Conservation (phyloP, 2,888 invertebrate species). For the Euzetes globulus region DNA sequence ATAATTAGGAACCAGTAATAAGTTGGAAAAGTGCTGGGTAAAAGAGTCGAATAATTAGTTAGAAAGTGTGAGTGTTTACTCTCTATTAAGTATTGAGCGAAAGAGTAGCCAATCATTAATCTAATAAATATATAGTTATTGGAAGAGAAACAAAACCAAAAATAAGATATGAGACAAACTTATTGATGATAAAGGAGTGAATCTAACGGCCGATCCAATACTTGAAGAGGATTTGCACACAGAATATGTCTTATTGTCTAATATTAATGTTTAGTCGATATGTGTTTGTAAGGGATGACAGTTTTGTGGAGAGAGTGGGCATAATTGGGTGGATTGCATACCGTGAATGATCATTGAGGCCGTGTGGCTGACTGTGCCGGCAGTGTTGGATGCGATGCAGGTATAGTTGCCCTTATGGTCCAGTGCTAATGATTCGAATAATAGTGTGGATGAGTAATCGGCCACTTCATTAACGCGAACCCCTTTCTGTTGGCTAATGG, state of each 20-base stretch:
- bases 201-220: not conserved
- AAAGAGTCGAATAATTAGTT: not conserved
- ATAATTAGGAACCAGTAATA: too few relatives aligned
- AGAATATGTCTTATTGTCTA: not conserved
- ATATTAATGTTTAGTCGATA: constrained; percentile 3
- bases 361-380: constrained; percentile 45
- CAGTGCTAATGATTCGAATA: constrained; percentile 45
- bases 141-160: not conserved
- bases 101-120: not conserved
- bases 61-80: not conserved
- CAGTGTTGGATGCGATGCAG: constrained; percentile 45
- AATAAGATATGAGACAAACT: not conserved
- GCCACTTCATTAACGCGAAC: constrained; percentile 42
- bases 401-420: constrained; percentile 46
- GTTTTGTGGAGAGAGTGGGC: not conserved
- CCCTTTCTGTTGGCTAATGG: constrained; percentile 32
- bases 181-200: not conserved
- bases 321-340: constrained; percentile 32
- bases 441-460: constrained; percentile 46
- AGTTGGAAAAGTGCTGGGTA: too few relatives aligned
- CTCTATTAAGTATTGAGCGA: not conserved
- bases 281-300: not conserved
- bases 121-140: constrained; percentile 4
- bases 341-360: constrained; percentile 44
- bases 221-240: not conserved